Evolutionary conservation across 2,113 vertebrate genomes (phyloP), one percentile per base, ranked within the genome.

Genomic region (Harpagus bidentatus): DNA sequence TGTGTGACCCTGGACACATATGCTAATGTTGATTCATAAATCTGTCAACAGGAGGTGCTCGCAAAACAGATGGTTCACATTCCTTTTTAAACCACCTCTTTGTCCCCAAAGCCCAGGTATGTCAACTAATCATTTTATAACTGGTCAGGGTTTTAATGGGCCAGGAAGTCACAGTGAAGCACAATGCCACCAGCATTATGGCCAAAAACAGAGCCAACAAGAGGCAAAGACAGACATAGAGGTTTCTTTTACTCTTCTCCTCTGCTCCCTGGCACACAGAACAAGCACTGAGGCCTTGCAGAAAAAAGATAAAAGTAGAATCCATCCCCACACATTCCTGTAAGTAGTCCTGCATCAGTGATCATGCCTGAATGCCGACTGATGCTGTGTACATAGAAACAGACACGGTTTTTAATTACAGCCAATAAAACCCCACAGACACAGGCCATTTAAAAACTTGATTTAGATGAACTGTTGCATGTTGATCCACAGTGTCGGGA

Each of bases 51-150:
- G 78, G 86, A 97, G 93, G 94, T 97, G 93, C 96, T 93, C 91
- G 93, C 90, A 94, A 96, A 97, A 97, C 97, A 98, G 96, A 97
- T 97, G 97, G 92, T 65, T 93, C 82, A 40, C 96, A 96, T 98
- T 96, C 97, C 87, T 97, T 92, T 85, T 83, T 17, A 90, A 89
- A 94, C 94, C 90, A 93, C 63, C 28, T 88, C 79, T 88, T 96
- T 95, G 86, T 96, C 90, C 89, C 82, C 72, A 95, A 88, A 97
- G 84, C 87, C 80, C 95, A 97, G 92, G 95, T 97, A 97, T 92
- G 95, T 93, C 96, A 96, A 84, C 82, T 90, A 94, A 94, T 91
- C 80, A 95, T 94, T 96, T 84, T 81, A 55, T 71, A 95, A 91
- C 91, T 82, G 81, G 73, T 72, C 17, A 3, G 36, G 70, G 50